A percentile compares a stretch with the other conserved stretches of the same genome.
phyloP scores from a whole-genome alignment of 2,888 invertebrate genomes.

The Limenitis camilla region DNA sequence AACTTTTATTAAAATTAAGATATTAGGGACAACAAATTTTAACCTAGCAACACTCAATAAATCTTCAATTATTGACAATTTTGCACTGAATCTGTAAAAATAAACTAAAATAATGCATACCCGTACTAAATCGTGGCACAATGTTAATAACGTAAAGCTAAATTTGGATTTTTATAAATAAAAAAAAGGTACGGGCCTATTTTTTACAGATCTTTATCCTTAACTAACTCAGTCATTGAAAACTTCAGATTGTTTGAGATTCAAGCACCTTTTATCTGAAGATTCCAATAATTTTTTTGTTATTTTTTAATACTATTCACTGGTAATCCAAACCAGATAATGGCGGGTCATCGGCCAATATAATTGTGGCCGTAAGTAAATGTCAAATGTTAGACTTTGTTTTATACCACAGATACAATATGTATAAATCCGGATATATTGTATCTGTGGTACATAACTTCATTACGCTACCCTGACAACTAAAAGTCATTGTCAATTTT shows the following conservation, averaged over 20 bases:
- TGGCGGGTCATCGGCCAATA: too few species aligned
- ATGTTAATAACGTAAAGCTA: conserved; percentile 36
- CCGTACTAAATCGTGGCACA: conserved; percentile 67
- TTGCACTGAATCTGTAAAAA: conserved; percentile 14
- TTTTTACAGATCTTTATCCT: conserved; percentile 51
- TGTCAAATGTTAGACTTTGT: too few species aligned
- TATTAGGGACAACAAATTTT: too few species aligned
- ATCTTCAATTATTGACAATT: background rate
- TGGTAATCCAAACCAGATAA: too few species aligned
- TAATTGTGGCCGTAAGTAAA: too few species aligned
- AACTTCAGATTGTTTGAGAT: conserved; percentile 68
- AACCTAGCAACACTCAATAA: too few species aligned
- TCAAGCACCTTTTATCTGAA: conserved; percentile 66
- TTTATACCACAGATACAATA: too few species aligned
- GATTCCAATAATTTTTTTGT: conserved; percentile 57
- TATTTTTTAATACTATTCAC: conserved; percentile 21
- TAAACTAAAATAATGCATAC: conserved; percentile 39
- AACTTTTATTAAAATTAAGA: too few species aligned
- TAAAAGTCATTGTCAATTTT: background rate
- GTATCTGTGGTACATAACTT: too few species aligned
- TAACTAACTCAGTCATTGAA: conserved; percentile 64
- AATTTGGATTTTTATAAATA: conserved; percentile 21
- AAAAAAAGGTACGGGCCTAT: conserved; percentile 22
- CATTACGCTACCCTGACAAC: background rate
- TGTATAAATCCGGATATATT: too few species aligned